phyloP scores from a whole-genome alignment of 2,888 invertebrate species.

The Chymomyza fuscimana region DNA sequence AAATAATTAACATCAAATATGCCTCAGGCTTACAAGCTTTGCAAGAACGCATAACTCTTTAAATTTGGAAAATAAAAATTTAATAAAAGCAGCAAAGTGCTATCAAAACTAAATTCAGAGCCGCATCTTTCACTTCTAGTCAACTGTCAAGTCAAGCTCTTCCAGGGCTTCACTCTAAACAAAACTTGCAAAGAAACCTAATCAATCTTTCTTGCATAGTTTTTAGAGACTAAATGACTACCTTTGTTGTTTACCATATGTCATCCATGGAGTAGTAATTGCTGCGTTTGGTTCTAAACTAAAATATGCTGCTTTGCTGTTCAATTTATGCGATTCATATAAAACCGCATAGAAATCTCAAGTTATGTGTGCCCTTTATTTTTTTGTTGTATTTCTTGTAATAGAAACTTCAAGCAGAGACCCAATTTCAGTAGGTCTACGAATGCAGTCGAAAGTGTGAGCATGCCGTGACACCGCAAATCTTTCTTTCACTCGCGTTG shows the following conservation, averaged over 20 bases:
- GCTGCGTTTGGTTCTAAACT: slow-evolving; percentile 20
- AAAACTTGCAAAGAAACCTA: neutral
- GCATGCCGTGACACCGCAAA: slow-evolving; percentile 56
- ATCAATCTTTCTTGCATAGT: neutral
- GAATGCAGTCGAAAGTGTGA: slow-evolving; percentile 28
- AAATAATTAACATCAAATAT: too few relatives aligned
- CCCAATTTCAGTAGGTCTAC: slow-evolving; percentile 49
- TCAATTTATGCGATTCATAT: slow-evolving; percentile 46
- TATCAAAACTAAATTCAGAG: too few relatives aligned
- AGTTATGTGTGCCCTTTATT: slow-evolving; percentile 45
- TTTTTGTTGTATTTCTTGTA: neutral
- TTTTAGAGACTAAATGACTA: neutral
- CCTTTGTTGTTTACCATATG: neutral
- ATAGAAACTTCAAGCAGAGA: slow-evolving; percentile 29
- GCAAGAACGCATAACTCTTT: too few relatives aligned
- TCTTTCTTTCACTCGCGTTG: slow-evolving; percentile 63
- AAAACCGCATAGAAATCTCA: slow-evolving; percentile 61
- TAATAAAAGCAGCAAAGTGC: too few relatives aligned
- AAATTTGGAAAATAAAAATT: too few relatives aligned
- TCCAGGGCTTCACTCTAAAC: neutral
- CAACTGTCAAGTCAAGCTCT: neutral
- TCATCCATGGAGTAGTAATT: neutral
- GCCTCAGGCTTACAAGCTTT: too few relatives aligned
- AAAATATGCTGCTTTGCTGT: slow-evolving; percentile 33
- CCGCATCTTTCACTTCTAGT: neutral